A percentile compares a stretch with the other conserved stretches of the same genome.
Conservation (phyloP, 2,888 invertebrate species). For the Syrista parreyssii region DNA sequence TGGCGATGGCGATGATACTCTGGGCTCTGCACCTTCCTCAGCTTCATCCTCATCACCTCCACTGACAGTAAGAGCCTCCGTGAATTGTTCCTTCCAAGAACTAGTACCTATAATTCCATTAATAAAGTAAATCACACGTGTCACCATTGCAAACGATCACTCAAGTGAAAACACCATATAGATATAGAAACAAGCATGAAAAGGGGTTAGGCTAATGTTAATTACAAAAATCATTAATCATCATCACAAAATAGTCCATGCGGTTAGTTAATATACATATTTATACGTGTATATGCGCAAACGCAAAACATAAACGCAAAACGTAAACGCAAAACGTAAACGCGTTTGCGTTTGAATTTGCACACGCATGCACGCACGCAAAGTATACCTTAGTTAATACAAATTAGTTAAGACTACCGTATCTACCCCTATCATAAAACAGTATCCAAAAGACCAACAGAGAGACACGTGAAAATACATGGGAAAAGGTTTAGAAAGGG, state of each 20-base stretch:
- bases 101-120: constrained; percentile 76
- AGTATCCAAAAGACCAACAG: not conserved
- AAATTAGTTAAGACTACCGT: too few relatives aligned
- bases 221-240: not conserved
- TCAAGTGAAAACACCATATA: not conserved
- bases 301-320: too few relatives aligned
- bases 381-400: too few relatives aligned
- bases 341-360: too few relatives aligned
- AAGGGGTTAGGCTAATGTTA: not conserved
- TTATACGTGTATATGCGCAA: too few relatives aligned
- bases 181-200: not conserved
- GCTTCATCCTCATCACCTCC: constrained; percentile 79
- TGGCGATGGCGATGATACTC: constrained; percentile 80
- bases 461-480: not conserved
- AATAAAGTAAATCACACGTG: constrained; percentile 45
- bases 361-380: too few relatives aligned
- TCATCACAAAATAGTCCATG: not conserved
- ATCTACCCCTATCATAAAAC: not conserved
- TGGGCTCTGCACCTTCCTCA: constrained; percentile 63
- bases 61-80: constrained; percentile 94
- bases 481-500: too few relatives aligned
- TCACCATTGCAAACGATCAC: not conserved
- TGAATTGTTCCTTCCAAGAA: constrained; percentile 99
- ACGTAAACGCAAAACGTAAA: too few relatives aligned
- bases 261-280: not conserved